Evolutionary conservation across 2,113 vertebrate genomes (phyloP), one percentile per base, ranked within the genome.

Genomic region (Chaetops frenatus): DNA sequence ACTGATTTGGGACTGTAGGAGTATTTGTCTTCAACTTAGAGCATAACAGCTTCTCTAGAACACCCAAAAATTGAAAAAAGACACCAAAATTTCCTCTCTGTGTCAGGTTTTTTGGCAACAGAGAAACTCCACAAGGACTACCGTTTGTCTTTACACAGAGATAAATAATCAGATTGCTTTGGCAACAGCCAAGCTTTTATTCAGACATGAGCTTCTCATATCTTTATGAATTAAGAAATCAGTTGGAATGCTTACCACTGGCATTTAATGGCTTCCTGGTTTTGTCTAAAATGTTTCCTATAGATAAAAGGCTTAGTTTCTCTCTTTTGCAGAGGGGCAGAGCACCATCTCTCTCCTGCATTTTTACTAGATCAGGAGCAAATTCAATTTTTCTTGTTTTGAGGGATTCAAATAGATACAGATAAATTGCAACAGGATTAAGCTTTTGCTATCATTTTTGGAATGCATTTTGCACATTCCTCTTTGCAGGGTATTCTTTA

Each of bases 131-230:
- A 27, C 2, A 1, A 84, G 60, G 89, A 71, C 81, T 92, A 90
- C 80, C 81, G 95, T 94, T 97, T 97, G 92, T 96, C 77, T 97
- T 96, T 96, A 92, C 64, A 73, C 80, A 83, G 61, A 85, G 83
- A 94, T 95, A 97, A 98, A 97, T 97, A 95, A 91, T 96, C 72
- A 95, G 53, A 96, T 95, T 84, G 72, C 90, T 97, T 96, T 97
- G 96, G 96, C 95, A 97, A 95, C 94, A 93, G 80, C 86, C 82
- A 72, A 86, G 47, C 73, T 87, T 91, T 95, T 93, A 95, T 94
- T 97, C 94, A 92, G 86, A 89, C 78, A 88, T 69, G 93, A 95
- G 62, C 76, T 95, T 95, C 92, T 67, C 74, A 61, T 97, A 91
- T 90, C 92, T 97, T 96, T 96, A 95, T 93, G 76, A 81, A 84